phyloP scores from a whole-genome alignment of 2,113 vertebrate genomes.

The Menidia beryllina region DNA sequence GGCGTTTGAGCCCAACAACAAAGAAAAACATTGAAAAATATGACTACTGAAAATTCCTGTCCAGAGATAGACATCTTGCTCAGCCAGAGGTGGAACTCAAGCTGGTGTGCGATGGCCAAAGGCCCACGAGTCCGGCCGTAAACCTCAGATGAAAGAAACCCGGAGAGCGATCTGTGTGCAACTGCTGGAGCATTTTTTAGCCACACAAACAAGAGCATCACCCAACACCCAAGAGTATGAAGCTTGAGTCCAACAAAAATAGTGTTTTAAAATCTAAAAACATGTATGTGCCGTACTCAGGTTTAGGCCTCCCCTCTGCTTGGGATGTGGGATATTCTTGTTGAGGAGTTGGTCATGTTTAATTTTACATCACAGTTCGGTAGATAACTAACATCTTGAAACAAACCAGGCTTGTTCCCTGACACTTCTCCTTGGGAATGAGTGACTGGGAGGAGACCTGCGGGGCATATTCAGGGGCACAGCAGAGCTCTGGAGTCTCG shows the following conservation, averaged over 20 bases:
- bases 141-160: conserved; percentile 22
- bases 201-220: not conserved
- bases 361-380: conserved; percentile 1
- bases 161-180: conserved; percentile 17
- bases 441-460: conserved; percentile 14
- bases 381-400: not conserved
- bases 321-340: not conserved
- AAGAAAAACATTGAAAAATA: conserved; percentile 26
- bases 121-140: not conserved
- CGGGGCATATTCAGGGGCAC: conserved; percentile 13
- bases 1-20: conserved; percentile 10
- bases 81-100: conserved; percentile 17
- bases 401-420: not conserved
- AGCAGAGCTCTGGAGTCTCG: conserved; percentile 2
- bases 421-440: not conserved
- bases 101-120: conserved; percentile 26
- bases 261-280: not conserved
- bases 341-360: not conserved
- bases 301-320: not conserved
- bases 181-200: conserved; percentile 33
- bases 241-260: too few relatives aligned
- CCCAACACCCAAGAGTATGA: too few relatives aligned
- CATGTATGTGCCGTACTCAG: not conserved
- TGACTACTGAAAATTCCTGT: conserved; percentile 9
- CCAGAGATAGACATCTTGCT: conserved; percentile 24